A percentile compares a stretch with the other conserved stretches of the same genome.
Conservation (phyloP, 1,140 invertebrate genomes). For the Macrobrachium nipponense region DNA sequence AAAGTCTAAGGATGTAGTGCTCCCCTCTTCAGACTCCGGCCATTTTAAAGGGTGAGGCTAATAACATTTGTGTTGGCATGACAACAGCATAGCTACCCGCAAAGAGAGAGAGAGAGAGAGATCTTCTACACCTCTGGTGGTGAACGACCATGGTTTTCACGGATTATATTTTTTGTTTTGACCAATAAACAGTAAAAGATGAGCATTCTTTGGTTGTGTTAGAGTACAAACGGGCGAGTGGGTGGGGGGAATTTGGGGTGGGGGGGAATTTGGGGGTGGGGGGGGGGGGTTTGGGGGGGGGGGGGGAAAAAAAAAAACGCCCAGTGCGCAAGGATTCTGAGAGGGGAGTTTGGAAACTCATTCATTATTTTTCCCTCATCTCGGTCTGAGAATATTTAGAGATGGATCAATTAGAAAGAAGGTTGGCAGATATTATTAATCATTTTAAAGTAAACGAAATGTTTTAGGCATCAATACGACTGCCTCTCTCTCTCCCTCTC, state of each 20-base stretch:
- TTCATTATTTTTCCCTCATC: too few species aligned
- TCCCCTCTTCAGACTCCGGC: constrained; percentile 36
- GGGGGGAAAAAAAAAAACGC: background rate
- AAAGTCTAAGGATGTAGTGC: constrained; percentile 50
- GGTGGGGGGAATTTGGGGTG: background rate
- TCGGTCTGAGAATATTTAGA: too few species aligned
- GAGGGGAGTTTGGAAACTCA: constrained; percentile 24
- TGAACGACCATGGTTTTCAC: constrained; percentile 48
- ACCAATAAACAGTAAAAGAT: background rate
- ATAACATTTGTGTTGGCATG: constrained; percentile 62
- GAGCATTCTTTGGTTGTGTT: constrained; percentile 1
- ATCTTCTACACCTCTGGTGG: background rate
- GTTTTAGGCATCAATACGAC: too few species aligned
- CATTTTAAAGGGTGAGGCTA: constrained; percentile 59
- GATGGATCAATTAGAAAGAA: too few species aligned
- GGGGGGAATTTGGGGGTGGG: constrained; percentile 2
- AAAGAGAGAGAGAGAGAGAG: constrained; percentile 9
- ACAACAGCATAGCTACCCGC: constrained; percentile 59
- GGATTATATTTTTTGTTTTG: constrained; percentile 4
- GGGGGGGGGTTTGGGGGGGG: background rate
- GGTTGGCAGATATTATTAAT: too few species aligned
- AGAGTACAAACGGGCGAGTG: background rate
- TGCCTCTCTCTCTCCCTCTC: too few species aligned
- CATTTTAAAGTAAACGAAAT: too few species aligned
- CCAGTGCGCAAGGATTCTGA: too few species aligned